These are phyloP conservation scores for Labeo calbasu DNA, from an alignment of 2,797 vertebrate genomes.

Conservation along the genomic window DNA sequence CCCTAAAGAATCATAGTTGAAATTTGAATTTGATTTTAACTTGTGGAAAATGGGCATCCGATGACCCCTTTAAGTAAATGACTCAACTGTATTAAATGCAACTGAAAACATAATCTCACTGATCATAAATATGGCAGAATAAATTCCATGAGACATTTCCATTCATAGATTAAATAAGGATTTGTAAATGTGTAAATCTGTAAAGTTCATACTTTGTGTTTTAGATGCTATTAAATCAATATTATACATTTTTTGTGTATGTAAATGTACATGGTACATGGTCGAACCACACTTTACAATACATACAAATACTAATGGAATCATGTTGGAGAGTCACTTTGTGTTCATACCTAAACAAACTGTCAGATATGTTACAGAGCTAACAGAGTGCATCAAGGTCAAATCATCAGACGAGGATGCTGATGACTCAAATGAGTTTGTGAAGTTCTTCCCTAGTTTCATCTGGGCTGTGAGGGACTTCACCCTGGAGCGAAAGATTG, in stretches of 20 bases:
- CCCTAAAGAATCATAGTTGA: too few species aligned
- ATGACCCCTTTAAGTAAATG: too few species aligned
- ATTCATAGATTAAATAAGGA: too few species aligned
- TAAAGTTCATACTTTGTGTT: not conserved
- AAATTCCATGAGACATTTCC: too few species aligned
- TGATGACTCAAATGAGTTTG: slow-evolving; percentile 57
- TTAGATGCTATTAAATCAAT: not conserved
- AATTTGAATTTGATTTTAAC: too few species aligned
- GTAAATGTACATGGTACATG: not conserved
- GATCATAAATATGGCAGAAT: too few species aligned
- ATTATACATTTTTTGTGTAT: not conserved
- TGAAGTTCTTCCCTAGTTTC: slow-evolving; percentile 66
- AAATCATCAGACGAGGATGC: slow-evolving; percentile 49
- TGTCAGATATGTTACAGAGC: slow-evolving; percentile 61
- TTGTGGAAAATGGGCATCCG: too few species aligned
- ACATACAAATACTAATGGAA: not conserved
- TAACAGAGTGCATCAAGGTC: slow-evolving; percentile 65
- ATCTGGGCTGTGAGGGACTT: slow-evolving; percentile 66
- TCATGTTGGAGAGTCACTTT: not conserved
- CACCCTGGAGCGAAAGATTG: slow-evolving; percentile 52
- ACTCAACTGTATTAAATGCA: too few species aligned
- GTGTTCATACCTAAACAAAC: slow-evolving; percentile 41
- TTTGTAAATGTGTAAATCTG: too few species aligned
- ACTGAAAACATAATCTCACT: too few species aligned
- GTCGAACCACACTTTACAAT: not conserved